Conservation (phyloP, 2,113 vertebrate species). For the Dasyornis broadbenti region DNA sequence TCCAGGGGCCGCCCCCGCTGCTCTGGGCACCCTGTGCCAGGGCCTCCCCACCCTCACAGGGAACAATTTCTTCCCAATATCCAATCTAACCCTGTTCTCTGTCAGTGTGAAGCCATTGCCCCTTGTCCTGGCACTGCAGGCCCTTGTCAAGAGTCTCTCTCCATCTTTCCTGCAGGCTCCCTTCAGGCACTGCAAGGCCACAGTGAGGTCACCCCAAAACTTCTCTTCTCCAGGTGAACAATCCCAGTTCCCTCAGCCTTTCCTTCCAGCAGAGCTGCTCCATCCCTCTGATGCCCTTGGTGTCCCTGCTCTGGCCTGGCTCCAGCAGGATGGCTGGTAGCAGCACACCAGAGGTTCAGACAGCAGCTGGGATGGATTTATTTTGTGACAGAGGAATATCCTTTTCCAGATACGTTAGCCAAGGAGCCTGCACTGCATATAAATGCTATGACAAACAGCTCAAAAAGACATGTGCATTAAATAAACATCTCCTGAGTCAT, state of each 20-base stretch:
- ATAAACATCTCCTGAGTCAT: not conserved
- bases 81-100: accelerated
- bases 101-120: accelerated
- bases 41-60: not conserved
- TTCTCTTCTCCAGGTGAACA: not conserved
- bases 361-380: not conserved
- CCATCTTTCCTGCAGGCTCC: not conserved
- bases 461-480: not conserved
- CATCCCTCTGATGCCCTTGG: not conserved
- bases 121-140: not conserved
- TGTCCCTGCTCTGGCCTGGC: not conserved
- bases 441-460: not conserved
- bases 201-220: not conserved
- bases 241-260: not conserved
- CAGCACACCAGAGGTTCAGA: not conserved
- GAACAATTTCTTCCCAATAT: not conserved
- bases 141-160: not conserved
- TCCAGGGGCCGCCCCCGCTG: not conserved
- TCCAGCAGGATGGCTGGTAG: not conserved
- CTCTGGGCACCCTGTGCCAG: not conserved
- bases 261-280: not conserved
- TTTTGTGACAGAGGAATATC: not conserved
- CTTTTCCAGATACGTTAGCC: not conserved
- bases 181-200: not conserved
- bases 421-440: not conserved